Conservation (phyloP, 2,888 invertebrate genomes). For the Macrophya annulata region DNA sequence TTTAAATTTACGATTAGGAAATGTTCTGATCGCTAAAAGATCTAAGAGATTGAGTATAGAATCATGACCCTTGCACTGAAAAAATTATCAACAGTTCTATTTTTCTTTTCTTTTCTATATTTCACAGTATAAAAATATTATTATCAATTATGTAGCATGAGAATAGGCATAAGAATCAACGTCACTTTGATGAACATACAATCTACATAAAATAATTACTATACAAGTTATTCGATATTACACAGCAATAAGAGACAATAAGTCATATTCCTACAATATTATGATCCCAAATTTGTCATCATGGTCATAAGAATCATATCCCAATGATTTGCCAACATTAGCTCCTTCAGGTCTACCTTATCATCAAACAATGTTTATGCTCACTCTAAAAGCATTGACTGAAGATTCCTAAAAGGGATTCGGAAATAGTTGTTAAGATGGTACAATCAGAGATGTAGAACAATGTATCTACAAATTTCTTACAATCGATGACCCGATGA, state of each 20-base stretch:
- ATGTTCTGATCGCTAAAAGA: too few relatives aligned
- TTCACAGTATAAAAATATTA: background rate
- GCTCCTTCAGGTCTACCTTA: background rate
- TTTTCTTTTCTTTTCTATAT: background rate
- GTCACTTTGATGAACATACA: background rate
- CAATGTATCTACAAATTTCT: too few relatives aligned
- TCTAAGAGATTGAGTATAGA: background rate
- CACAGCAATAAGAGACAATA: background rate
- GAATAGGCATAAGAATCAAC: background rate
- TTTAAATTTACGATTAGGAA: background rate
- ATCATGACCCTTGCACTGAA: background rate
- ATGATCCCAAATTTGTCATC: background rate
- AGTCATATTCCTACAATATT: too few relatives aligned
- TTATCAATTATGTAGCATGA: background rate
- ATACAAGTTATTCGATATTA: background rate
- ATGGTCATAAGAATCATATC: background rate
- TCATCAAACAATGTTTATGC: background rate
- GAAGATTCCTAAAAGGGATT: too few relatives aligned
- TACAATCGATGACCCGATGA: too few relatives aligned
- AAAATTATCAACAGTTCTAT: background rate
- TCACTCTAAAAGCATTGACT: too few relatives aligned
- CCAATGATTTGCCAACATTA: background rate
- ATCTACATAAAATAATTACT: background rate
- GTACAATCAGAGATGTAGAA: too few relatives aligned
- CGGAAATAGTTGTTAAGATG: too few relatives aligned